Conservation (phyloP, 2,797 vertebrate species). For the Spinibarbus caldwelli region DNA sequence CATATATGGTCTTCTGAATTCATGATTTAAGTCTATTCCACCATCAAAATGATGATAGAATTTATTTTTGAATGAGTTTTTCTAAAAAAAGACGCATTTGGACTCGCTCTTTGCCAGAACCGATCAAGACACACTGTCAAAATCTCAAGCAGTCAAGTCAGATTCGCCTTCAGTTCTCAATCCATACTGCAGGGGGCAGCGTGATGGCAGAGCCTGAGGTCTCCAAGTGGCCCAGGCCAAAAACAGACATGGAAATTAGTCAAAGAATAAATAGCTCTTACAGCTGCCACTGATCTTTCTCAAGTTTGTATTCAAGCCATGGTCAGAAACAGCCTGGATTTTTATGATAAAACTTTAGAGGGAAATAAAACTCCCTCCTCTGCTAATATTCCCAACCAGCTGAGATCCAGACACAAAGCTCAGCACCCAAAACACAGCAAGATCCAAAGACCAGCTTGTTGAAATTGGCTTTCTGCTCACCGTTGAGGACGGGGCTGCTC, state of each 20-base stretch:
- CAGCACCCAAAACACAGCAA: slow-evolving; percentile 51
- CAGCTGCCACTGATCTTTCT: slow-evolving; percentile 49
- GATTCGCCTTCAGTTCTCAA: slow-evolving; percentile 22
- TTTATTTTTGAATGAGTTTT: neutral
- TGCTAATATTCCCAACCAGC: slow-evolving; percentile 47
- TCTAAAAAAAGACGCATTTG: neutral
- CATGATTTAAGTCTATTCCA: neutral
- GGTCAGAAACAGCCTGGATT: slow-evolving; percentile 35
- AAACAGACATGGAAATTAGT: slow-evolving; percentile 54
- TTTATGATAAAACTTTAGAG: slow-evolving; percentile 44
- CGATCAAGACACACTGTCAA: neutral
- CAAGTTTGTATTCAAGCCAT: slow-evolving; percentile 41
- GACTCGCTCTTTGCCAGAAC: neutral
- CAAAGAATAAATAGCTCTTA: slow-evolving; percentile 39
- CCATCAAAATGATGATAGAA: neutral
- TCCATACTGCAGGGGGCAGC: slow-evolving; percentile 44
- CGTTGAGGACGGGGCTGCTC: slow-evolving; percentile 33
- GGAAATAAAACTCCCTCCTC: slow-evolving; percentile 29
- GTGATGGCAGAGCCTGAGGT: slow-evolving; percentile 21
- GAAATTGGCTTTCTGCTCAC: slow-evolving; percentile 53
- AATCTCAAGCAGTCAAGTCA: neutral
- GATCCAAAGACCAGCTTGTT: slow-evolving; percentile 51
- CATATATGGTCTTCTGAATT: neutral
- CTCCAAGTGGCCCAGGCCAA: slow-evolving; percentile 14
- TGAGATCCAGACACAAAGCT: slow-evolving; percentile 43